phyloP scores from a whole-genome alignment of 2,113 vertebrate species.

The Lophotis ruficrista region DNA sequence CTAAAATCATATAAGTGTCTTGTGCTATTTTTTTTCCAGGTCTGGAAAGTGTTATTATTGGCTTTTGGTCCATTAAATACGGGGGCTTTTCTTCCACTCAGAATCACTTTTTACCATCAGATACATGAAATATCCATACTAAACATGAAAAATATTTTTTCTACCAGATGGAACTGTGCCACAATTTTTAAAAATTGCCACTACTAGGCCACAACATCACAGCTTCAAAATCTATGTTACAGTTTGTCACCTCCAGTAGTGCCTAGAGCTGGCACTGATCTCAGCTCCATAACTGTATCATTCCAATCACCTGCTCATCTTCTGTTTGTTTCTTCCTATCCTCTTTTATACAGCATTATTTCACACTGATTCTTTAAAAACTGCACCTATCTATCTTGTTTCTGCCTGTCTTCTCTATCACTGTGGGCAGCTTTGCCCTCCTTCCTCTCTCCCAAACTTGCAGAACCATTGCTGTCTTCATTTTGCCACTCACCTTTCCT shows the following conservation, averaged over 20 bases:
- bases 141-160: not conserved
- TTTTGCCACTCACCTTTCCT: not conserved
- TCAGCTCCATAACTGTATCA: not conserved
- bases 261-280: not conserved
- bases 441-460: not conserved
- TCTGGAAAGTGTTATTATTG: not conserved
- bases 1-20: not conserved
- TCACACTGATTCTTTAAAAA: not conserved
- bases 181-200: not conserved
- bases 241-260: not conserved
- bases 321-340: not conserved
- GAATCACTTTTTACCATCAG: not conserved
- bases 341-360: not conserved
- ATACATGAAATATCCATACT: not conserved
- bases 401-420: not conserved
- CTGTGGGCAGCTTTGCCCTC: not conserved
- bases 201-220: not conserved
- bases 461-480: not conserved
- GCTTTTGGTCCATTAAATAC: not conserved
- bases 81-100: not conserved
- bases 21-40: not conserved
- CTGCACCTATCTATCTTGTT: not conserved
- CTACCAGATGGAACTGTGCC: not conserved
- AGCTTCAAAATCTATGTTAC: not conserved
- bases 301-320: not conserved